Evolutionary conservation across 2,113 vertebrate genomes (phyloP), one percentile per base, ranked within the genome.

Genomic region (Callionymus lyra): DNA sequence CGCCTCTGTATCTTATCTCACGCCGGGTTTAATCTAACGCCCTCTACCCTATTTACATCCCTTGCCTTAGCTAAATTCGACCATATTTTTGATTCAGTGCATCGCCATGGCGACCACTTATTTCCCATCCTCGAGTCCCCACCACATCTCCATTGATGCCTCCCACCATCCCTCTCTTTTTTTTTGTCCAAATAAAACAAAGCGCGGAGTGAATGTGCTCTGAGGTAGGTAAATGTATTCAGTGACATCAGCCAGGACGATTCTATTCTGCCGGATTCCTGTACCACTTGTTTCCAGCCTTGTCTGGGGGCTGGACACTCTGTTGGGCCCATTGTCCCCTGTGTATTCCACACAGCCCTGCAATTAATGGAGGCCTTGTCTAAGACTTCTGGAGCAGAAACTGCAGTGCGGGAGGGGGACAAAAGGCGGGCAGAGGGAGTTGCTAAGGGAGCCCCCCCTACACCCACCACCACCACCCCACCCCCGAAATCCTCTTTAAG

Each of bases 171-270:
- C 53, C 43, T 51, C 45, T 61, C 53, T 59, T 11, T 34, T 70
- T 79, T 80, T 79, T 72, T 78, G 74, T 81, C 64, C 57, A 60
- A 72, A 79, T 78, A 81, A 86, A 84, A 85, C 81, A 83, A 84
- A 84, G 77, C 74, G 51, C 41, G 45, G 51, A 49, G 68, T 93
- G 89, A 95, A 93, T 90, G 84, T 71, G 75, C 93, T 16, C 89
- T 89, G 91, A 91, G 90, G 93, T 91, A 93, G 92, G 93, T 94
- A 92, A 93, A 95, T 94, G 87, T 92, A 95, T 95, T 90, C 93
- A 70, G 84, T 92, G 91, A 91, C 91, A 93, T 87, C 74, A 85
- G 90, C 90, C 88, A 62, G 90, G 88, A 90, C 88, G 87, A 90
- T 89, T 92, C 89, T 83, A 90, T 92, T 92, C 90, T 86, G 83